Evolutionary conservation across 2,113 vertebrate genomes (phyloP).

Genomic region (Colius striatus): DNA sequence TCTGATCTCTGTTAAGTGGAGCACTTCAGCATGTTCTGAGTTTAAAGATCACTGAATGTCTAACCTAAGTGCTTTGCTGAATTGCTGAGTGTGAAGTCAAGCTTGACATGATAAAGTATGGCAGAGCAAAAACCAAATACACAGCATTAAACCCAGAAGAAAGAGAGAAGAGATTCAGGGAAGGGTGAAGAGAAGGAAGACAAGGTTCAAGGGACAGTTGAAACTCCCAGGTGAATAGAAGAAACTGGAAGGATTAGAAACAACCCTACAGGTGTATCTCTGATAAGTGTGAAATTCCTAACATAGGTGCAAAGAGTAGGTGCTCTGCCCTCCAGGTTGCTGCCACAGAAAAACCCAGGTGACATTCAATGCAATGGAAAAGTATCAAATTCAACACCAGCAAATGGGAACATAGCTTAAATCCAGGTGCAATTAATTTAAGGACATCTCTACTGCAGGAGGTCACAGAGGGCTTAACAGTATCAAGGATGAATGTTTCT

Average conservation of each 20-base stretch:
- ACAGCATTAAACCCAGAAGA: not conserved
- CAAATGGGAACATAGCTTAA: not conserved
- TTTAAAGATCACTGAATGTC: not conserved
- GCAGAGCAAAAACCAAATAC: not conserved
- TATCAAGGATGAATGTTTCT: not conserved
- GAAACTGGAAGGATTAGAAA: not conserved
- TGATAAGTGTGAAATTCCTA: not conserved
- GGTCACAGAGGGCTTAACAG: not conserved
- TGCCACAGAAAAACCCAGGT: not conserved
- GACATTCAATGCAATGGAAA: not conserved
- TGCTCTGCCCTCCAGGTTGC: not conserved
- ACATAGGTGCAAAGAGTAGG: not conserved
- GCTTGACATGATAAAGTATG: not conserved
- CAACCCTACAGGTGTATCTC: not conserved
- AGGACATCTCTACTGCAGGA: not conserved
- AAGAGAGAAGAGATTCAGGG: not conserved
- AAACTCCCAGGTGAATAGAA: not conserved
- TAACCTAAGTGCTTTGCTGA: conserved; percentile 9
- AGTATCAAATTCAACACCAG: not conserved
- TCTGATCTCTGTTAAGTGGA: conserved; percentile 57
- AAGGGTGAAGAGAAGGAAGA: not conserved
- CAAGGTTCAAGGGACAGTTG: not conserved
- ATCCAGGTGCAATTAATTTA: not conserved
- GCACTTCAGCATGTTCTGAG: conserved; percentile 7
- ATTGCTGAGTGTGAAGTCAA: not conserved